phyloP scores from a whole-genome alignment of 1,140 invertebrate genomes.

The Xylocopa sonorina region DNA sequence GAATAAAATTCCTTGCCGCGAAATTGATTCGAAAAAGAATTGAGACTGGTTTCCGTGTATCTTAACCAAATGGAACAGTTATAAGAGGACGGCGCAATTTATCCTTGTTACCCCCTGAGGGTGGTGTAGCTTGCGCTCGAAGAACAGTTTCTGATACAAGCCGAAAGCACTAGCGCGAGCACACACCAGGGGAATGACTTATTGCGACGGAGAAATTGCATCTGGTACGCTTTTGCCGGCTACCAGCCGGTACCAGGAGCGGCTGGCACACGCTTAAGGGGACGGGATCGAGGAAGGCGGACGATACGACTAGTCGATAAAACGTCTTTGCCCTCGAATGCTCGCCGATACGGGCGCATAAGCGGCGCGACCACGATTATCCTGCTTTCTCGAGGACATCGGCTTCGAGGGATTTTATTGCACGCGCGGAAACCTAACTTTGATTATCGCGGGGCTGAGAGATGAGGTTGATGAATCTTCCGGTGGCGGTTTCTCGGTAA shows the following conservation, averaged over 20 bases:
- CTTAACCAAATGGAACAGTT: no score
- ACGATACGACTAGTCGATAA: conserved; percentile 50
- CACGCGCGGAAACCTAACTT: neutral
- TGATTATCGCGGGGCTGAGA: neutral
- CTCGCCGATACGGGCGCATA: conserved; percentile 29
- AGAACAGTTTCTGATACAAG: neutral
- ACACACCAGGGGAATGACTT: neutral
- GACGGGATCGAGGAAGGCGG: conserved; percentile 2
- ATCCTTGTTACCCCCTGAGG: no score
- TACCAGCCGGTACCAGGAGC: conserved; percentile 18
- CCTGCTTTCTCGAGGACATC: conserved; percentile 7
- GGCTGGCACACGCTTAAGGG: conserved; percentile 12
- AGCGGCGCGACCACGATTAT: conserved; percentile 11
- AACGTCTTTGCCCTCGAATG: conserved; percentile 47
- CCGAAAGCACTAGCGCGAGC: neutral
- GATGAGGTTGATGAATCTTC: no score
- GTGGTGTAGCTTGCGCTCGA: neutral
- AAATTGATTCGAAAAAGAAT: no score
- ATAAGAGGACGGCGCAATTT: no score
- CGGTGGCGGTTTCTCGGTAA: no score
- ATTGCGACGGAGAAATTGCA: conserved; percentile 13
- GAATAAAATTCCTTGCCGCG: no score
- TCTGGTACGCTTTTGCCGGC: neutral
- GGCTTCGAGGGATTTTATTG: neutral
- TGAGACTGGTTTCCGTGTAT: no score